Percentiles rank a stretch among this genome's conserved stretches.
These are phyloP conservation scores for Rhadinocentrus ornatus DNA, from an alignment of 2,797 vertebrate species.

Conservation along the genomic window DNA sequence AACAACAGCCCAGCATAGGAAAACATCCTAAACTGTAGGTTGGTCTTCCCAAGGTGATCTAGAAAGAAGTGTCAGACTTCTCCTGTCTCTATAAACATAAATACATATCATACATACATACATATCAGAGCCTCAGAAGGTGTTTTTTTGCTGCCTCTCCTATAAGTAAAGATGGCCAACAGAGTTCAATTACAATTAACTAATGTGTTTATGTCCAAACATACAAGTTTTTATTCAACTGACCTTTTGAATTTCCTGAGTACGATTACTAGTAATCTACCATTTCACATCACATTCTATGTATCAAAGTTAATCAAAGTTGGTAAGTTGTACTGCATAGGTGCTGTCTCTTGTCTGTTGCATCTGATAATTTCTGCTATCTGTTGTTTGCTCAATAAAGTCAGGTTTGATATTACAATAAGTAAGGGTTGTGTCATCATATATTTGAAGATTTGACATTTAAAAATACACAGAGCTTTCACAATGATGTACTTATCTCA, in stretches of 20 bases:
- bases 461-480: background rate
- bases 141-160: background rate
- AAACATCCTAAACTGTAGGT: constrained; percentile 11
- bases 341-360: background rate
- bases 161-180: background rate
- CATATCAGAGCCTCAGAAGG: background rate
- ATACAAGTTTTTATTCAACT: background rate
- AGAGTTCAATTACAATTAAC: constrained; percentile 1
- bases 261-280: background rate
- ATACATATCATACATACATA: too few species aligned
- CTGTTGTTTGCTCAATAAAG: background rate
- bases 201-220: background rate
- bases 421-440: background rate
- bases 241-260: constrained; percentile 1
- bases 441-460: background rate
- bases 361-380: background rate
- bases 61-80: constrained; percentile 6
- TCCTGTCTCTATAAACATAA: background rate
- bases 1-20: background rate
- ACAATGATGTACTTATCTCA: background rate
- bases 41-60: constrained; percentile 15
- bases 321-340: background rate
- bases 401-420: background rate
- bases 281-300: background rate
- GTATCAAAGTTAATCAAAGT: constrained; percentile 1